Evolutionary conservation across 1,140 invertebrate genomes (phyloP).

Genomic region (Sminthurides bifidus): DNA sequence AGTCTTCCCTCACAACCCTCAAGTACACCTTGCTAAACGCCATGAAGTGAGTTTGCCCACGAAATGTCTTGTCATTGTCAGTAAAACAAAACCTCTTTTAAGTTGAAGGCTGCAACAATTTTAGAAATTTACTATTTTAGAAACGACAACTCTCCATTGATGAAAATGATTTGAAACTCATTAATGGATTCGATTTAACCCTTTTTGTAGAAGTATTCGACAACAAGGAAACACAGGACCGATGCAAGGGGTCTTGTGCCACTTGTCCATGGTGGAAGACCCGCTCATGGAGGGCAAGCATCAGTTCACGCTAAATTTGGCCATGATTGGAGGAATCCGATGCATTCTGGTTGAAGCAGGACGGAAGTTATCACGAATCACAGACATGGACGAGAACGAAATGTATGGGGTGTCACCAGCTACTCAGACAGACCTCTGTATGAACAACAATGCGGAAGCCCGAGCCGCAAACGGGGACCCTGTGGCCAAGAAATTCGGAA

Average conservation of each 20-base stretch:
- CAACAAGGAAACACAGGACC: slow-evolving; percentile 26
- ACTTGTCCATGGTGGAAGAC: slow-evolving; percentile 24
- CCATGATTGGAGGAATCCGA: slow-evolving; percentile 29
- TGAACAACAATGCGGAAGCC: neutral
- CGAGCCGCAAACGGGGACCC: neutral
- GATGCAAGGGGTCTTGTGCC: slow-evolving; percentile 28
- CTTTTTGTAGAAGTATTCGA: slow-evolving; percentile 19
- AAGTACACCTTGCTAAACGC: slow-evolving; percentile 51
- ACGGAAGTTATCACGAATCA: slow-evolving; percentile 22
- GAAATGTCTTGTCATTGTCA: too few relatives aligned
- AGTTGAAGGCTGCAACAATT: neutral
- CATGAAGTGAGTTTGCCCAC: slow-evolving; percentile 29
- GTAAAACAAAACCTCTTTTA: too few relatives aligned
- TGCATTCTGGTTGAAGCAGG: slow-evolving; percentile 28
- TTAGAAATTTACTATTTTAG: neutral
- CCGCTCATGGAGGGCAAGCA: slow-evolving; percentile 11
- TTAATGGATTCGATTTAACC: too few relatives aligned
- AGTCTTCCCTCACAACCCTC: slow-evolving; percentile 72
- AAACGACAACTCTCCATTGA: too few relatives aligned
- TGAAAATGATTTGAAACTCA: too few relatives aligned
- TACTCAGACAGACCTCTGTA: neutral
- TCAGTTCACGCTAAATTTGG: slow-evolving; percentile 23
- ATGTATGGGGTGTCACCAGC: neutral
- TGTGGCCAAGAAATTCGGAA: neutral
- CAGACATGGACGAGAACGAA: slow-evolving; percentile 14